Conservation (phyloP, 2,888 invertebrate species). For the Agonopterix heracliana region DNA sequence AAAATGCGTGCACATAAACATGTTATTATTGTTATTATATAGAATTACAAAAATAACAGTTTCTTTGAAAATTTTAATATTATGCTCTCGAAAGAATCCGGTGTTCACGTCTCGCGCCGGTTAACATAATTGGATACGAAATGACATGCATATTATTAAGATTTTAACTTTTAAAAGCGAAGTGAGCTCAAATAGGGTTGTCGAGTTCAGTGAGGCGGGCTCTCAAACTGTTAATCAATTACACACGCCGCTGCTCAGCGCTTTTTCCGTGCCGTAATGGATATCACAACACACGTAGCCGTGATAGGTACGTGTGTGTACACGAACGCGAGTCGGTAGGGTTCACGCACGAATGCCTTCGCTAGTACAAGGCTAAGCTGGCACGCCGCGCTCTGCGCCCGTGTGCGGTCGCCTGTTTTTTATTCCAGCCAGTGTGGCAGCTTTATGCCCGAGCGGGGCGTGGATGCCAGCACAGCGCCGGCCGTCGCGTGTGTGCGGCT, state of each 20-base stretch:
- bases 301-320: no score
- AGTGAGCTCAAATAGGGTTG: constrained; percentile 29
- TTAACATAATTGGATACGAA: constrained; percentile 26
- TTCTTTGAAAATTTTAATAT: neutral
- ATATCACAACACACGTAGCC: constrained; percentile 51
- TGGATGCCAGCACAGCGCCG: neutral
- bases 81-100: no score
- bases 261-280: constrained; percentile 68
- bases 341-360: constrained; percentile 63
- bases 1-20: constrained; percentile 32
- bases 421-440: constrained; percentile 39
- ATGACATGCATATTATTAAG: constrained; percentile 45
- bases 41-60: constrained; percentile 34
- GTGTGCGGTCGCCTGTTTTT: constrained; percentile 43
- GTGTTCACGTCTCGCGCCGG: constrained; percentile 23
- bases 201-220: constrained; percentile 16
- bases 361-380: constrained; percentile 47
- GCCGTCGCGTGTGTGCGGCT: constrained; percentile 36
- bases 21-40: constrained; percentile 41
- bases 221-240: constrained; percentile 70
- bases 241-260: constrained; percentile 60
- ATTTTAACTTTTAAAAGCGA: constrained; percentile 30
- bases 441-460: constrained; percentile 17
- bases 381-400: constrained; percentile 25
- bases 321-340: constrained; percentile 30